Base-by-base conservation (phyloP, 2,888 invertebrate species). In the Phymatocera aterrima region DNA sequence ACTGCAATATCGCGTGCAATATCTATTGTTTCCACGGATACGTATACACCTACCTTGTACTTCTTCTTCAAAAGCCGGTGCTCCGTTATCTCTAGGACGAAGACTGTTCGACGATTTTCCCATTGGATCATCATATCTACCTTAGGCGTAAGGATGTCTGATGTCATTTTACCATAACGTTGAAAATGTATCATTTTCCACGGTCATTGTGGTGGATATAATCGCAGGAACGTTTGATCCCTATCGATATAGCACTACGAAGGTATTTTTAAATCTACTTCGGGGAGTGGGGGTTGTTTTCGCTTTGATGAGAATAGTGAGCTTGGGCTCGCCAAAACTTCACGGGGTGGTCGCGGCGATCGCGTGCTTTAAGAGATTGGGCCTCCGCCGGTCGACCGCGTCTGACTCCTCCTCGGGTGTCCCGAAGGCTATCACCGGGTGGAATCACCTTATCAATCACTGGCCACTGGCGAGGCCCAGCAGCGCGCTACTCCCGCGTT, bases 381-480 rank as follows among this genome's bases (percentile, higher is more conserved):
- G 82, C 83, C 82, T 81, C 79, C 78, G 79, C 79, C 46, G n/a
- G 74, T 18, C 48, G 78, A 75, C 31, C 77, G 43, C 40, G 43
- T 72, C 48, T 72, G 31, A 70, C 70, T 61, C 78, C 74, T 48
- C 57, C 61, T 64, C 60, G 78, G 61, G 78, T 78, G 72, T 72
- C 75, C 61, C 78, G 80, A 61, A 80, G 79, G 81, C 81, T 87
- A 87, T 86, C 86, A 82, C 78, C 79, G 83, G 82, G 79, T 83
- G 81, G 80, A 80, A 86, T 87, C 88, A 81, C 80, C 84, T 86
- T 86, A 87, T 87, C 87, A 83, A 87, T 88, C 86, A 86, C 85
- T 79, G 70, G 57, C 75, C 57, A 78, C 72, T 60, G 31, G n/a
- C 24, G 28, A 54, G 57, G 34, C 78, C 48, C 24, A 37, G 31